These are phyloP conservation scores for Clarias platycephalus DNA, from an alignment of 2,797 vertebrate species.

Conservation along the genomic window DNA sequence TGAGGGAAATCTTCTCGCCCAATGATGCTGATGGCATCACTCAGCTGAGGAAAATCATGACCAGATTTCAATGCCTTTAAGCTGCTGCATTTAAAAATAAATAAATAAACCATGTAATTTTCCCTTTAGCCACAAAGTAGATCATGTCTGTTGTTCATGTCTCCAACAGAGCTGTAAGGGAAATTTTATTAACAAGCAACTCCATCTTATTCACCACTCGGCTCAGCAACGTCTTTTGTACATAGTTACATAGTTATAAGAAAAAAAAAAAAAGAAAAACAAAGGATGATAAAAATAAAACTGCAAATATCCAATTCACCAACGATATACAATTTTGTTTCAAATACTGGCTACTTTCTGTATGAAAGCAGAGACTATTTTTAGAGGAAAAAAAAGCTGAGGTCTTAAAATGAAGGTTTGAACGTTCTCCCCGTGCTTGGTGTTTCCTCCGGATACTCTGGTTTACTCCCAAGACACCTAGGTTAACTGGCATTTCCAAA, in stretches of 20 bases:
- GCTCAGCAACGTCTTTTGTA: neutral
- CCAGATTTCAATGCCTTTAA: neutral
- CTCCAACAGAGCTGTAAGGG: neutral
- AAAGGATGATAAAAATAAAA: neutral
- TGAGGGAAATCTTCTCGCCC: constrained; percentile 96
- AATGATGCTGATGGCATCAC: constrained; percentile 97
- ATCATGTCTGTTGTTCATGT: neutral
- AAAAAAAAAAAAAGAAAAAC: no score
- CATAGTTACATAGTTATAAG: no score
- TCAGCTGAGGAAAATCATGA: constrained; percentile 75
- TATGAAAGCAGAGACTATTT: neutral
- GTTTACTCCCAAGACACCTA: no score
- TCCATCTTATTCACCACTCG: neutral
- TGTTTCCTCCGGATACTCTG: no score
- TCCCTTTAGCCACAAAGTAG: neutral
- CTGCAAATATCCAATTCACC: neutral
- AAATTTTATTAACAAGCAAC: neutral
- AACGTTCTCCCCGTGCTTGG: no score
- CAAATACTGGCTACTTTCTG: neutral
- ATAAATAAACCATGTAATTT: neutral
- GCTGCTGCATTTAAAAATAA: neutral
- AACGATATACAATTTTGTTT: no score
- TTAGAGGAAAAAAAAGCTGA: neutral
- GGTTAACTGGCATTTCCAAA: no score
- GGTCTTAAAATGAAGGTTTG: neutral